These are phyloP conservation scores for Corynorhinus townsendii DNA, from an alignment of 2,113 vertebrate genomes.

Conservation along the genomic window DNA sequence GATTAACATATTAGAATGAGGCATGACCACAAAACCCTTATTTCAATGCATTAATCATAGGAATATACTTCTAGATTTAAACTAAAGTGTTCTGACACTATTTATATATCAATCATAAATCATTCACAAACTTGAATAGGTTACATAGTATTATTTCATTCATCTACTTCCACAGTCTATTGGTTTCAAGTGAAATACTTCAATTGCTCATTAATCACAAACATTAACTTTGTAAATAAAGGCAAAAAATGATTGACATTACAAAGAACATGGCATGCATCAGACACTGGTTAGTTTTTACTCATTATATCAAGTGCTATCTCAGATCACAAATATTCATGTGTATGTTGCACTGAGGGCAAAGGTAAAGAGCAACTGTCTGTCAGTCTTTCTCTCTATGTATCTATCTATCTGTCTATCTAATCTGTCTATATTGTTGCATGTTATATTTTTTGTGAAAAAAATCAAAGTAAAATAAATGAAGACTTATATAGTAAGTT, in stretches of 20 bases:
- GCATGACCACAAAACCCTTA: neutral
- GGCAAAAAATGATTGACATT: slow-evolving; percentile 69
- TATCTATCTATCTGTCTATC: neutral
- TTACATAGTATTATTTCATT: slow-evolving; percentile 53
- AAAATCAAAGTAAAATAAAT: neutral
- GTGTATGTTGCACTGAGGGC: neutral
- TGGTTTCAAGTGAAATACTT: slow-evolving; percentile 62
- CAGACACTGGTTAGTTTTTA: slow-evolving; percentile 46
- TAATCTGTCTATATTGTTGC: neutral
- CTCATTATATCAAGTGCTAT: slow-evolving; percentile 32
- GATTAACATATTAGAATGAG: slow-evolving; percentile 47
- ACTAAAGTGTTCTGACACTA: slow-evolving; percentile 42
- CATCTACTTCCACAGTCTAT: slow-evolving; percentile 49
- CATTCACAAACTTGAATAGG: slow-evolving; percentile 59
- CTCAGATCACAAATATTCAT: neutral
- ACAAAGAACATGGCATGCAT: slow-evolving; percentile 52
- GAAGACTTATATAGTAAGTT: neutral
- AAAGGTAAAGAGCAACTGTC: neutral
- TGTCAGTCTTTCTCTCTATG: neutral
- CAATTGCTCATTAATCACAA: slow-evolving; percentile 67
- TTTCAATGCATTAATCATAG: slow-evolving; percentile 50
- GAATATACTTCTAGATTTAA: slow-evolving; percentile 54
- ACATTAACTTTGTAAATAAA: slow-evolving; percentile 72
- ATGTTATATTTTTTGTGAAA: neutral
- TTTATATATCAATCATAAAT: slow-evolving; percentile 62